Evolutionary conservation across 2,888 invertebrate genomes (phyloP).

Genomic region (Apodemia mormo): DNA sequence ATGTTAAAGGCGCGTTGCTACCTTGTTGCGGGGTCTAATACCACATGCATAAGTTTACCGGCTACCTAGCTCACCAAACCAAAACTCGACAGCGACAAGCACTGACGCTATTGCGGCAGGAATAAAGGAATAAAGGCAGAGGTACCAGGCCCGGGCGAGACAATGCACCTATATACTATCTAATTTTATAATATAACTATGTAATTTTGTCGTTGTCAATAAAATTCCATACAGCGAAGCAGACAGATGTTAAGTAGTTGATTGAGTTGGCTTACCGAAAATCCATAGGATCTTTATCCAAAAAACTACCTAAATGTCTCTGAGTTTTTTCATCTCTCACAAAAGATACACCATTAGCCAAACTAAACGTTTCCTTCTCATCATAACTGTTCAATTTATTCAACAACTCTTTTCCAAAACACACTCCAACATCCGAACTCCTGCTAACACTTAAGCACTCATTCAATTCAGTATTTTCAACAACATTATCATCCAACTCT

Average conservation of each 20-base stretch:
- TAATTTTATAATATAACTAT: no score
- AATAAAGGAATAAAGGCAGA: no score
- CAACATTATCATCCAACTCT: conserved; percentile 58
- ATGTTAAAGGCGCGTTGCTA: no score
- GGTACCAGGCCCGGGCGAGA: no score
- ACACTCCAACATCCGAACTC: conserved; percentile 79
- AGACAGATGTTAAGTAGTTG: no score
- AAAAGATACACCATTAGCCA: conserved; percentile 84
- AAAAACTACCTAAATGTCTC: conserved; percentile 84
- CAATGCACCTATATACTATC: no score
- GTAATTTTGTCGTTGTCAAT: not conserved
- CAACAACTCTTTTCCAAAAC: conserved; percentile 87
- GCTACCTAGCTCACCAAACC: no score
- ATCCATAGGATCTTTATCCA: conserved; percentile 88
- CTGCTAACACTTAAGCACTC: conserved; percentile 64
- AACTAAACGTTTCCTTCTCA: conserved; percentile 84
- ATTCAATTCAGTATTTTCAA: conserved; percentile 61
- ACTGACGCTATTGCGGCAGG: no score
- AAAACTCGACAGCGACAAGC: no score
- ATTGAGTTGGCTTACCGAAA: conserved; percentile 77
- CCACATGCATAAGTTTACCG: no score
- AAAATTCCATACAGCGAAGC: no score
- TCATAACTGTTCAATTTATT: conserved; percentile 85
- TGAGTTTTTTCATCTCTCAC: conserved; percentile 84
- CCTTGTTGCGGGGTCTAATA: no score